Base-by-base conservation (phyloP, 1,140 invertebrate species). In the Cyclargus thomasi region DNA sequence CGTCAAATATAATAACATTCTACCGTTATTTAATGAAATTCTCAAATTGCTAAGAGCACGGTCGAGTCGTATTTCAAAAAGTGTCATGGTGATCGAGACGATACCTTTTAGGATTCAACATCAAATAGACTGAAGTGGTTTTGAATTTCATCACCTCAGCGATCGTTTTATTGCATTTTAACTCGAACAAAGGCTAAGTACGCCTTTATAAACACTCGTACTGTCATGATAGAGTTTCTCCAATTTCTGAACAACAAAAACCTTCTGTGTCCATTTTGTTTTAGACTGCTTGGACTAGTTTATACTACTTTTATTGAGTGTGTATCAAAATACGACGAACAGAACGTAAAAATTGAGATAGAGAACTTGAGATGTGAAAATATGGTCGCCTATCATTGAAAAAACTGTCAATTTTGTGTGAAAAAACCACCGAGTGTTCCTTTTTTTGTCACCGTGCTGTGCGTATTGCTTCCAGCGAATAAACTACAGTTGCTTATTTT, bases 121-220 rank as follows among this genome's bases (percentile, higher is more conserved):
- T 80, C 77, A 79, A 82, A 83, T 75, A 77, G 74, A 78, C 74
- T 79, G 71, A 68, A 80, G 77, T 72, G 75, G 70, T 77, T 78
- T 81, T 78, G 76, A 79, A 81, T 81, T 78, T 82, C 80, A 82
- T 79, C 78, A 79, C 73, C 77, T 81, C 77, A 73, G 71, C 70
- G 68, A 74, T 71, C 70, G 71, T 67, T 69, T 84, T 82, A 82
- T 83, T 83, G 79, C 77, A 81, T 83, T 82, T 75, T 68, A 70
- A 75, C 74, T 55, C 8, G 53, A 78, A 79, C 73, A 75, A 70
- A 76, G 69, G 71, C 59, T 64, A 69, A 68, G 21, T n/a, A 39
- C 63, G 62, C 21, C 59, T 69, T 59, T 64, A 62, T 65, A 65
- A 65, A 36, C 63, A 36, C 36, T 14, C 21, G 23, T 11, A 57